Percentiles rank a stretch among this genome's conserved stretches.
Evolutionary conservation across 2,797 vertebrate genomes (phyloP).

Genomic region (Gymnoscopelus braueri): DNA sequence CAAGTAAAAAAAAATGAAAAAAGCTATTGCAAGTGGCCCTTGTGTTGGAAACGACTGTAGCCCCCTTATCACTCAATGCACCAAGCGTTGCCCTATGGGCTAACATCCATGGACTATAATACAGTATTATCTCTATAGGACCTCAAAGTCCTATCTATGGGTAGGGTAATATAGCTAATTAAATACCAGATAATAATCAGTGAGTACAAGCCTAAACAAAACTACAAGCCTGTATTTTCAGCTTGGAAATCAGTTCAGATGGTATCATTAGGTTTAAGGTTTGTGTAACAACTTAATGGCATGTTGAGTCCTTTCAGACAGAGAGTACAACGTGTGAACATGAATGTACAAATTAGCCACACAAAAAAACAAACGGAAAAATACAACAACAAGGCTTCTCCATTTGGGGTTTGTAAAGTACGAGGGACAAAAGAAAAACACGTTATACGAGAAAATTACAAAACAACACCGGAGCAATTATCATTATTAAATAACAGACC

Average conservation of each 20-base stretch:
- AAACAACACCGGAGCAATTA: constrained; percentile 56
- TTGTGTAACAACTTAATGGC: constrained; percentile 27
- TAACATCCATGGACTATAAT: constrained; percentile 6
- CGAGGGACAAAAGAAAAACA: constrained; percentile 38
- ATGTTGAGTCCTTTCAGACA: constrained; percentile 39
- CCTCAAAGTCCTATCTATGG: constrained; percentile 34
- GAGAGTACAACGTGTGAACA: neutral
- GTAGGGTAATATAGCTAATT: constrained; percentile 39
- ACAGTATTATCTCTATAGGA: constrained; percentile 27
- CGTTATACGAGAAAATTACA: constrained; percentile 42
- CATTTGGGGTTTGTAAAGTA: constrained; percentile 32
- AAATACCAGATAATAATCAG: constrained; percentile 41
- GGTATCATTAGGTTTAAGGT: constrained; percentile 33
- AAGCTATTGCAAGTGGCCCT: constrained; percentile 73
- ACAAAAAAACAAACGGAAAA: neutral
- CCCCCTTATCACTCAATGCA: constrained; percentile 47
- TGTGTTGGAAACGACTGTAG: constrained; percentile 53
- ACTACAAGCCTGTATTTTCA: too few relatives aligned
- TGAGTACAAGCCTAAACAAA: neutral
- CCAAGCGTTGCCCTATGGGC: constrained; percentile 3
- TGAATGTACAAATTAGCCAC: constrained; percentile 28
- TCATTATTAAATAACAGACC: constrained; percentile 74
- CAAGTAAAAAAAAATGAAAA: neutral
- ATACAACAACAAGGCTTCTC: constrained; percentile 52
- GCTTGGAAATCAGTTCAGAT: too few relatives aligned